Evolutionary conservation across 2,888 invertebrate genomes (phyloP), one percentile per base, ranked within the genome.

Genomic region (Scaptomyza caliginosa): DNA sequence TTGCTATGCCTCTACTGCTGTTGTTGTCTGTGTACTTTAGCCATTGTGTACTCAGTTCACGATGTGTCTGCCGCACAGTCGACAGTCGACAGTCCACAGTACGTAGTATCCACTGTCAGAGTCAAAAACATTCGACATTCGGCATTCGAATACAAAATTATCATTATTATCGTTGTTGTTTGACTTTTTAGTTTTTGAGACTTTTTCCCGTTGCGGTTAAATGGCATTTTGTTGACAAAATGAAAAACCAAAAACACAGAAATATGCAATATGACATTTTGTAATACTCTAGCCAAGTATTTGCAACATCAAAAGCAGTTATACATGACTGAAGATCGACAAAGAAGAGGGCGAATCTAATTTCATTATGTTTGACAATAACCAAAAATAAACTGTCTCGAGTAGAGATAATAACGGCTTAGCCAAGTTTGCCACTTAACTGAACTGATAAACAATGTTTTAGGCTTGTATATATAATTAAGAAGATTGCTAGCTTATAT

Each of bases 1-100:
- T 59, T 70, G n/a, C n/a, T n/a, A n/a, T 39, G 71, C 63, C 66
- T 62, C 54, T 57, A n/a, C n/a, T 63, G 56, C 39, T 48, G 59
- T 46, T 57, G 59, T 23, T 62, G 62, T 58, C 39, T 69, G 34
- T 84, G 76, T 84, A 84, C 81, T 84, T 81, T 77, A 71, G 74
- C 74, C 85, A 82, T 82, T 82, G 81, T 82, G 81, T 84, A 78
- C 81, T 78, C 85, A 72, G 81, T 74, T 74, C 81, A 78, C 81
- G 78, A 71, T 77, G 78, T 73, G 2, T 10, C 13, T 77, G 78
- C 70, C 6, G 6, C 24, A 65, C 68, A 13, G 21, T 3, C 21
- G 21, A 21, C 21, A 21, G 21, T 21, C 21, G 39, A 17, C 39
- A 39, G 43, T 28, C 26, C 43, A 11, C 26, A 26, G 26, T 45